Conservation (phyloP, 2,888 invertebrate genomes). For the Eupithecia insigniata region DNA sequence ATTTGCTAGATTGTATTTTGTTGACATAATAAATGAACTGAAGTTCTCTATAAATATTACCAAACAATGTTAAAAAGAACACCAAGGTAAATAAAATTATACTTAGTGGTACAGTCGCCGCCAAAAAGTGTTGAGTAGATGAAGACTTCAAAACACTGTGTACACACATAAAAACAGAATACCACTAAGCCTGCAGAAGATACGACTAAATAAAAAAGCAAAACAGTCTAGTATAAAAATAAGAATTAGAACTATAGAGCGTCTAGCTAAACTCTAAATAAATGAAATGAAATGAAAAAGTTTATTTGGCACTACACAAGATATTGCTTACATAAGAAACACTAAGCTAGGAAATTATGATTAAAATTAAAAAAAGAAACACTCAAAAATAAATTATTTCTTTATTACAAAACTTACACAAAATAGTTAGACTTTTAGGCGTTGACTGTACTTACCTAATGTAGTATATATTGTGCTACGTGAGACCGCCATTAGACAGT, state of each 20-base stretch:
- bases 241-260: not conserved
- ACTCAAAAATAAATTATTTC: no score
- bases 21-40: not conserved
- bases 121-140: not conserved
- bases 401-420: no score
- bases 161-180: not conserved
- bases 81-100: not conserved
- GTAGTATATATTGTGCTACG: not conserved
- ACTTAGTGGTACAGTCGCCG: not conserved
- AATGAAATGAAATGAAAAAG: no score
- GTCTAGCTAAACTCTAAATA: no score
- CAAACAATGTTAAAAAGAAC: conserved; percentile 1
- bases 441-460: not conserved
- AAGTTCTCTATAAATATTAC: no score
- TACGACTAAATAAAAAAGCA: not conserved
- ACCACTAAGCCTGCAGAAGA: not conserved
- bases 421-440: no score
- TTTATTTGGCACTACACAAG: no score
- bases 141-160: not conserved
- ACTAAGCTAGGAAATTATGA: no score
- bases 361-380: no score
- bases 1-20: conserved; percentile 4
- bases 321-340: no score
- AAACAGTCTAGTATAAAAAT: not conserved
- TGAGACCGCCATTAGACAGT: conserved; percentile 20